phyloP scores from a whole-genome alignment of 2,888 invertebrate species.

The Blastobasis adustella region DNA sequence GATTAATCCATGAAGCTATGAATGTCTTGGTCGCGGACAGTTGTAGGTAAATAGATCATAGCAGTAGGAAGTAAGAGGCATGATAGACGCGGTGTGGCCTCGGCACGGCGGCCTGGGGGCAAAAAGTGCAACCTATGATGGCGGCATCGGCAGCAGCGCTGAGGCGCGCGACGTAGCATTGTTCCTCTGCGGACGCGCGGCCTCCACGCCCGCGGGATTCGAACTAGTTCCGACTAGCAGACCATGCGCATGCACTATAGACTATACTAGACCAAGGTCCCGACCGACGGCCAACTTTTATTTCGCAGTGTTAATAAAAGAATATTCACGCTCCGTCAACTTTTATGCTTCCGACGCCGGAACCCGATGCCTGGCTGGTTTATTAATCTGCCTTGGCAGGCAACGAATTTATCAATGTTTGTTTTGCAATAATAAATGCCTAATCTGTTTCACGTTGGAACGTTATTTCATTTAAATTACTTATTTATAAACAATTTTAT shows the following conservation, averaged over 20 bases:
- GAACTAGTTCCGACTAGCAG: conserved; percentile 35
- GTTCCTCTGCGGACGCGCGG: conserved; percentile 10
- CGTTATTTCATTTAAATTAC: no score
- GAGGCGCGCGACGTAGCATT: conserved; percentile 30
- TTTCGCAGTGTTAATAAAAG: no score
- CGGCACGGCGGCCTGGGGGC: conserved; percentile 24
- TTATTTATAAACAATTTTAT: no score
- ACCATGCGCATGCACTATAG: conserved; percentile 27
- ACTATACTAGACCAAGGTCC: conserved; percentile 23
- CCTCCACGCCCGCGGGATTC: conserved; percentile 15
- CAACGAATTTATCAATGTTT: no score
- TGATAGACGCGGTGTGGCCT: conserved; percentile 30
- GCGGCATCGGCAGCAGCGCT: conserved; percentile 9
- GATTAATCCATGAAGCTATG: no score
- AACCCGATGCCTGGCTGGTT: no score
- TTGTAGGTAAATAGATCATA: not conserved
- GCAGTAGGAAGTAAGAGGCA: conserved; percentile 36
- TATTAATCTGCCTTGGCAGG: no score
- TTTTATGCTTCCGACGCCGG: no score
- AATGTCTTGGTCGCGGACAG: no score
- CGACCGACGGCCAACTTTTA: not conserved
- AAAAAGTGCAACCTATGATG: conserved; percentile 31
- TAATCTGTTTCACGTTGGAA: no score
- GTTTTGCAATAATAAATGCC: no score
- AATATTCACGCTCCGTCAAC: no score